These are phyloP conservation scores for Kryptolebias ocellatus DNA, from an alignment of 2,797 vertebrate genomes.

Conservation along the genomic window DNA sequence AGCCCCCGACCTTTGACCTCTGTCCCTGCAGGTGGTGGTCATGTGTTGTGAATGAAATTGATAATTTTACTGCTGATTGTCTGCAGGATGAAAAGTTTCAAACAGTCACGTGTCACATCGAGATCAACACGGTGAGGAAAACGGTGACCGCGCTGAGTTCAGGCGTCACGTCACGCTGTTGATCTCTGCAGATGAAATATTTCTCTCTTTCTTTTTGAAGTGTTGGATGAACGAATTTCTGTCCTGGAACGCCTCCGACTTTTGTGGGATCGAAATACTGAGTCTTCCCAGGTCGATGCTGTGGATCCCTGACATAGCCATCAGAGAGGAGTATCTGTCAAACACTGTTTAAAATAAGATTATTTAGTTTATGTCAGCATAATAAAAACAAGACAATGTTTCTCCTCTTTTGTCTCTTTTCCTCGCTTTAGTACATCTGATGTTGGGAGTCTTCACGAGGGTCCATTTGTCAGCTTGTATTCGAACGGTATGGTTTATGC, in stretches of 20 bases:
- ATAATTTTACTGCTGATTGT: constrained; percentile 6
- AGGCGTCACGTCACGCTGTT: background rate
- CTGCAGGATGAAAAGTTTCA: constrained; percentile 73
- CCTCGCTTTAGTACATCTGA: constrained; percentile 49
- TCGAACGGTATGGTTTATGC: accelerated
- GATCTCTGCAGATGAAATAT: background rate
- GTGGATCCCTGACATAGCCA: constrained; percentile 69
- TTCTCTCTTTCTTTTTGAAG: constrained; percentile 41
- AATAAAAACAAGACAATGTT: too few relatives aligned
- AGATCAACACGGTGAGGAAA: constrained; percentile 34
- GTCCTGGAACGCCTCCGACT: constrained; percentile 66
- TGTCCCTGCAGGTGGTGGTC: too few relatives aligned
- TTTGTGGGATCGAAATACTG: constrained; percentile 67
- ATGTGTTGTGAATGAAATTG: too few relatives aligned
- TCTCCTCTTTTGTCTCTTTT: background rate
- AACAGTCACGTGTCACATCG: constrained; percentile 57
- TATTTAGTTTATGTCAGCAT: too few relatives aligned
- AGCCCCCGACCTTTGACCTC: too few relatives aligned
- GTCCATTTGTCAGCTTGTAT: background rate
- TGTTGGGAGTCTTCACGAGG: accelerated
- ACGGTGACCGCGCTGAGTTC: background rate
- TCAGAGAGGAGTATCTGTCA: constrained; percentile 69
- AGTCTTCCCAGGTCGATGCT: constrained; percentile 49
- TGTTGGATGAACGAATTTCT: constrained; percentile 70
- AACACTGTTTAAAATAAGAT: too few relatives aligned